Base-by-base conservation (phyloP, 1,140 invertebrate species). In the Drosophila tani region DNA sequence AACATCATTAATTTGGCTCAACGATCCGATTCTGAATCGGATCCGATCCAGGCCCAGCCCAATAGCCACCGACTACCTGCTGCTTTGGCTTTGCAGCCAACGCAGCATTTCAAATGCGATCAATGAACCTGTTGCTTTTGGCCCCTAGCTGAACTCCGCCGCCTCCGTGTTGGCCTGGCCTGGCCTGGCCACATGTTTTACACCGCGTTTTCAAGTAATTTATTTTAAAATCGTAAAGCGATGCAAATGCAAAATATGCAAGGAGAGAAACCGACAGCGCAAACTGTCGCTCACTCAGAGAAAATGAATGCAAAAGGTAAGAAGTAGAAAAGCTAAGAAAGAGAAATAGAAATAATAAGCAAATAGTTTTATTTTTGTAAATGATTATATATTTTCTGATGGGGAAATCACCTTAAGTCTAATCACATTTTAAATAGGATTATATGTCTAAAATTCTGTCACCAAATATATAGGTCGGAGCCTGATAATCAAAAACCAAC, bases 51-150 rank as follows among this genome's bases (percentile, higher is more conserved):
- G 68, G 75, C 55, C 47, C 46, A 56, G 58, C 56, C 64, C 53
- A 46, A 51, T 55, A 41, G 29, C 55, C 51, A 21, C 56, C 35
- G 19, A 45, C 68, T 81, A 81, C 79, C 79, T 81, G 78, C 57
- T 64, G 58, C 32, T 40, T 38, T 56, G 32, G 43, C 32, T 40
- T 35, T 56, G 32, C 40, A 58, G 68, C 66, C 67, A 81, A 81
- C 75, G 76, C 63, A 71, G 75, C 82, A 79, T 84, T 88, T 88
- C 85, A 55, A 88, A 88, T 90, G 85, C 85, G 86, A 85, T 90
- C 85, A 90, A 91, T 87, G 83, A 91, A 91, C 81, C 75, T 84
- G 81, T 77, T 56, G 66, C 64, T 50, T 60, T 46, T 46, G 19
- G 77, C 59, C 67, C 45, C 51, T 70, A 21, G 41, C 50, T 11